Conservation (phyloP, 2,113 vertebrate species). For the Daboia siamensis region DNA sequence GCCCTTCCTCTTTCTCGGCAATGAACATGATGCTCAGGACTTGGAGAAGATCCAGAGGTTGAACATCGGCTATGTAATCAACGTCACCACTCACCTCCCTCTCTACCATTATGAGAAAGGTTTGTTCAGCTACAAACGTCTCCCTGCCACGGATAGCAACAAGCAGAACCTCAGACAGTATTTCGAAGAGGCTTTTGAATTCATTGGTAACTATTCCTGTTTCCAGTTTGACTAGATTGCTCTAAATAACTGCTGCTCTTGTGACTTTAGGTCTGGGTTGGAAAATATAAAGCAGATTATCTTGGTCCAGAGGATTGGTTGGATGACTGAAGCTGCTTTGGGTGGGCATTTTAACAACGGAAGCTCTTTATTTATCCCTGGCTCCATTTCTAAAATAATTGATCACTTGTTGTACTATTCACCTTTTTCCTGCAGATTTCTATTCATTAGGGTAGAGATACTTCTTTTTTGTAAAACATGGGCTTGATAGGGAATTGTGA, state of each 20-base stretch:
- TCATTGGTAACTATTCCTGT: constrained; percentile 82
- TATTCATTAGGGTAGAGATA: not conserved
- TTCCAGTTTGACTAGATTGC: not conserved
- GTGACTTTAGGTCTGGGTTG: not conserved
- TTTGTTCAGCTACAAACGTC: constrained; percentile 90
- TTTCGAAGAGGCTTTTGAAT: constrained; percentile 99
- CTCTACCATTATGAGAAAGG: constrained; percentile 94
- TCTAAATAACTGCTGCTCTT: not conserved
- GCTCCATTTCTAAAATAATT: not conserved
- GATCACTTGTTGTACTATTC: not conserved
- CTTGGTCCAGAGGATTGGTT: constrained; percentile 28
- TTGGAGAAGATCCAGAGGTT: constrained; percentile 85
- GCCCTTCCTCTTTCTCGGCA: constrained; percentile 94
- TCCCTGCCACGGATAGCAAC: constrained; percentile 97
- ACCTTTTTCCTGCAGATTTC: not conserved
- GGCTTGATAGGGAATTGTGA: not conserved
- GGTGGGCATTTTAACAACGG: not conserved
- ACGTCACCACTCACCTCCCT: constrained; percentile 95
- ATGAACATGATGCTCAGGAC: constrained; percentile 93
- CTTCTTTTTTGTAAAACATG: not conserved
- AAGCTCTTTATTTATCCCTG: not conserved
- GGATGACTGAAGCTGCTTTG: not conserved
- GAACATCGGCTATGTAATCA: constrained; percentile 91
- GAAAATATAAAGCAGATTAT: not conserved
- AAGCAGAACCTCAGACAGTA: constrained; percentile 99